Conservation (phyloP, 2,797 vertebrate species). For the Gobionotothen gibberifrons region DNA sequence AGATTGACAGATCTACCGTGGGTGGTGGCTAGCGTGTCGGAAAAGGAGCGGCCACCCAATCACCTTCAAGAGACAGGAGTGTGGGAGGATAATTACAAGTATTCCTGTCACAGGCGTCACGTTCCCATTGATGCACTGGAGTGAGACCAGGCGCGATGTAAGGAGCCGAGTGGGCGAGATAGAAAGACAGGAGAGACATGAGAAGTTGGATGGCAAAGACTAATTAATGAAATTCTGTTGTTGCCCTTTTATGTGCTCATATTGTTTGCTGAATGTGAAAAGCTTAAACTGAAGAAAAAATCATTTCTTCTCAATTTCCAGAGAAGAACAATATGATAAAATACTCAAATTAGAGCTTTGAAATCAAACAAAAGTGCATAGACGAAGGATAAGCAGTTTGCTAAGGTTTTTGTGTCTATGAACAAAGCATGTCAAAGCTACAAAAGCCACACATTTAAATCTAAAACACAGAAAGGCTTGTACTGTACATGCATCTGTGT, state of each 20-base stretch:
- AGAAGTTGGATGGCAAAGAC: constrained; percentile 60
- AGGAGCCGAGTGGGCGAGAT: constrained; percentile 68
- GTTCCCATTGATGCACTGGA: constrained; percentile 78
- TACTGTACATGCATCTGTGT: constrained; percentile 6
- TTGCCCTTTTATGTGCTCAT: constrained; percentile 45
- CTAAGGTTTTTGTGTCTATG: neutral
- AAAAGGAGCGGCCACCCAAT: constrained; percentile 72
- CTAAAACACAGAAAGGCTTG: constrained; percentile 13
- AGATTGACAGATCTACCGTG: constrained; percentile 70
- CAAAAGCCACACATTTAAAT: neutral
- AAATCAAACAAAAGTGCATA: neutral
- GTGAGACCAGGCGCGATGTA: constrained; percentile 66
- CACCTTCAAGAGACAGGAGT: constrained; percentile 58
- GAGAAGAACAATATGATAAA: neutral
- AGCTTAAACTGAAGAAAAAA: constrained; percentile 8
- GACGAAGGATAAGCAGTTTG: neutral
- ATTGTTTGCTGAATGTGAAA: constrained; percentile 23
- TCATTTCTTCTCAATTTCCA: constrained; percentile 5
- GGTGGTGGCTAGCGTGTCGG: constrained; percentile 65
- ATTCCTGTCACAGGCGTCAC: constrained; percentile 80
- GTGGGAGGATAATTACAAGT: constrained; percentile 85
- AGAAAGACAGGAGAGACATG: constrained; percentile 57
- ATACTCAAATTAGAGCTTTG: neutral
- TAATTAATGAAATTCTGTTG: constrained; percentile 65
- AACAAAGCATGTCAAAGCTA: constrained; percentile 7